Percentiles rank a stretch among this genome's conserved stretches.
These are phyloP conservation scores for Pristionchus japonicus DNA, from an alignment of 2,888 invertebrate species.

Conservation along the genomic window DNA sequence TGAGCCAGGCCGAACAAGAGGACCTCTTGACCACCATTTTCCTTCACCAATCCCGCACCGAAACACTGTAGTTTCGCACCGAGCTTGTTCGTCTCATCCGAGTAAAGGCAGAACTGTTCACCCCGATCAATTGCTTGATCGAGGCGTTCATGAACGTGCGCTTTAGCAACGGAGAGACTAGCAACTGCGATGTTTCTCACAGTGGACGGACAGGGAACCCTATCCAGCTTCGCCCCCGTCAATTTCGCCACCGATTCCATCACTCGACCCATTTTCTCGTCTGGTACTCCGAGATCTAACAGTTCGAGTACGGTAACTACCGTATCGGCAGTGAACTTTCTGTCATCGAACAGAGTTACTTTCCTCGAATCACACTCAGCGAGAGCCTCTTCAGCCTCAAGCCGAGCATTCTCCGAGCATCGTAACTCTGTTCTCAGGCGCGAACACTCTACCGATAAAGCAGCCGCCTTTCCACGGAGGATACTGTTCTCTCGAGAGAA, in stretches of 20 bases:
- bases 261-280: conserved; percentile 20
- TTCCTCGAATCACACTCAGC: background rate
- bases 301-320: conserved; percentile 29
- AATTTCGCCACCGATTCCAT: conserved; percentile 24
- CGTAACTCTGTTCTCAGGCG: background rate
- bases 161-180: conserved; percentile 11
- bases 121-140: conserved; percentile 24
- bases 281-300: background rate
- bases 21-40: background rate
- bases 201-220: background rate
- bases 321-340: background rate
- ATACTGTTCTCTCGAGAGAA: background rate
- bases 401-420: background rate
- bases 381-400: background rate
- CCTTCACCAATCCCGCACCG: conserved; percentile 24
- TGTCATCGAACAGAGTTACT: background rate
- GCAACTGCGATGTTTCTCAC: background rate
- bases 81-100: conserved; percentile 36
- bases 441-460: background rate
- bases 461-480: background rate
- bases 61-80: conserved; percentile 7
- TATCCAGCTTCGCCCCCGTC: conserved; percentile 14
- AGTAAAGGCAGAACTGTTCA: background rate
- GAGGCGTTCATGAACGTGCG: background rate
- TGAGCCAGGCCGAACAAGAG: conserved; percentile 21